Conservation (phyloP, 2,888 invertebrate species). For the Pandemis heparana region DNA sequence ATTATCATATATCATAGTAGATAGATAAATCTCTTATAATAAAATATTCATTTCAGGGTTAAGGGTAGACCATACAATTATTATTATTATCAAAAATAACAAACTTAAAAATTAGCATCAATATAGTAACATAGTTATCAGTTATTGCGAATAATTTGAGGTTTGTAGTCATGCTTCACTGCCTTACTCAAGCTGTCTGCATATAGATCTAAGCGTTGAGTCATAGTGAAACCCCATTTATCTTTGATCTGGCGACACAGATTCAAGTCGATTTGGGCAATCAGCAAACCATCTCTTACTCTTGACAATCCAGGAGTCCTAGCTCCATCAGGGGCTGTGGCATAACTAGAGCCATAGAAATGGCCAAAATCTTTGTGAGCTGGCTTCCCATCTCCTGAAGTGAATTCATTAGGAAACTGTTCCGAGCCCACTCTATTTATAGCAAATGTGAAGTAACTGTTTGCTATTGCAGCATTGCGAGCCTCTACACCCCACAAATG, state of each 20-base stretch:
- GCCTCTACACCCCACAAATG: constrained; percentile 98
- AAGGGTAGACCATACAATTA: too few species aligned
- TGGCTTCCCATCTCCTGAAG: constrained; percentile 88
- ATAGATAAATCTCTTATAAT: too few species aligned
- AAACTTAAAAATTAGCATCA: not conserved
- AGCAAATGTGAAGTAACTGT: constrained; percentile 97
- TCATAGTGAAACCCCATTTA: constrained; percentile 98
- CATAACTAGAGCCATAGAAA: constrained; percentile 98
- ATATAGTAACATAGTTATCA: constrained; percentile 11
- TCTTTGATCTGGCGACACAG: constrained; percentile 97
- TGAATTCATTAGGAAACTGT: constrained; percentile 87
- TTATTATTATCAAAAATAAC: not conserved
- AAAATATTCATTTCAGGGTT: too few species aligned
- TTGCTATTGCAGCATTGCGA: constrained; percentile 98
- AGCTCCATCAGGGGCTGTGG: constrained; percentile 97
- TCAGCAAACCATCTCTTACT: constrained; percentile 92
- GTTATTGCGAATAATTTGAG: constrained; percentile 61
- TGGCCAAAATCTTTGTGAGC: constrained; percentile 97
- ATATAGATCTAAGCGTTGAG: constrained; percentile 96
- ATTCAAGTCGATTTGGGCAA: constrained; percentile 97
- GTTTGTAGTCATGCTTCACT: constrained; percentile 65
- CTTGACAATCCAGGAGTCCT: constrained; percentile 95
- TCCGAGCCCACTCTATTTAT: constrained; percentile 98
- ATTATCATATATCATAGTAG: too few species aligned
- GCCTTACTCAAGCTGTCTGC: constrained; percentile 88